These are phyloP conservation scores for Chloroceryle inda DNA, from an alignment of 2,797 vertebrate species.

Conservation along the genomic window DNA sequence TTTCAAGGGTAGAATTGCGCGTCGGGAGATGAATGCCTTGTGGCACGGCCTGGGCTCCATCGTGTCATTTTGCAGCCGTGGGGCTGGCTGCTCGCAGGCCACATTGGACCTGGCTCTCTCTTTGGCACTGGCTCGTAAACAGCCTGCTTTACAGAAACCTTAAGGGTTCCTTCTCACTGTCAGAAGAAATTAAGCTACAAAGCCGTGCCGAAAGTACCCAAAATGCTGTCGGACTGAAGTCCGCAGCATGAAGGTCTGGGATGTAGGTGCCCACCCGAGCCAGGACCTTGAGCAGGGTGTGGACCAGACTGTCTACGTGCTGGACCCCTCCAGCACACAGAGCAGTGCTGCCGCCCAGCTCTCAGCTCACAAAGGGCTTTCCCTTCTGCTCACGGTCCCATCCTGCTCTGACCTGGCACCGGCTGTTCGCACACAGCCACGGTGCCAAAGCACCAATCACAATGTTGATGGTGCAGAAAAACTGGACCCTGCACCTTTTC, in stretches of 20 bases:
- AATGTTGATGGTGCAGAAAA: not conserved
- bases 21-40: not conserved
- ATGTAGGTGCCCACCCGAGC: not conserved
- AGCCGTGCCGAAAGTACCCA: not conserved
- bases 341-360: not conserved
- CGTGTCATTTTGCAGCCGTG: not conserved
- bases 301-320: not conserved
- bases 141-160: slow-evolving; percentile 17
- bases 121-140: not conserved
- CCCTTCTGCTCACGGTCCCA: rapidly evolving
- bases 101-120: not conserved
- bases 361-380: not conserved
- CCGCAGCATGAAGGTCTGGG: rapidly evolving
- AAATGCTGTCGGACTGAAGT: not conserved
- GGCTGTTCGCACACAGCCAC: rapidly evolving
- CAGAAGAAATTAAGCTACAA: slow-evolving; percentile 32
- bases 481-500: not conserved
- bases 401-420: not conserved
- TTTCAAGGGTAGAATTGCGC: not conserved
- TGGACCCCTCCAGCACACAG: not conserved
- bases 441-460: not conserved
- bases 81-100: not conserved
- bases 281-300: not conserved
- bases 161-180: slow-evolving; percentile 37
- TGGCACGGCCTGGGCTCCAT: not conserved